phyloP scores from a whole-genome alignment of 2,797 vertebrate species.

The Pelodytes ibericus region DNA sequence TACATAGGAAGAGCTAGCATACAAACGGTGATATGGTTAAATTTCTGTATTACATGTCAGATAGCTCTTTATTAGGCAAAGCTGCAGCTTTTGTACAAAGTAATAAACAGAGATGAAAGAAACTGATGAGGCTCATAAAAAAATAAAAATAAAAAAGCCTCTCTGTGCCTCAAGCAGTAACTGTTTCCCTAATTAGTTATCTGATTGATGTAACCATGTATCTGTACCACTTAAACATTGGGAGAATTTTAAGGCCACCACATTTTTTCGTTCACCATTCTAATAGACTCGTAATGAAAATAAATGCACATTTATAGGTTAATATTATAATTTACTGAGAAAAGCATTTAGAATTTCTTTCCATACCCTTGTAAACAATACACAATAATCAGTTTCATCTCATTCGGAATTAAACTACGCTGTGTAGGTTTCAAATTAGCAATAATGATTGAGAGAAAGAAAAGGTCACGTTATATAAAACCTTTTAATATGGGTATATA shows the following conservation, averaged over 20 bases:
- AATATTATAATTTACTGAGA: constrained; percentile 50
- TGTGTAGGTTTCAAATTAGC: constrained; percentile 39
- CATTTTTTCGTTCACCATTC: constrained; percentile 32
- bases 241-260: constrained; percentile 35
- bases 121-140: constrained; percentile 52
- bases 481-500: constrained; percentile 64
- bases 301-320: constrained; percentile 54
- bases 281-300: constrained; percentile 55
- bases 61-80: constrained; percentile 26
- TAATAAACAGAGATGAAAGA: constrained; percentile 54
- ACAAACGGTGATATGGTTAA: constrained; percentile 37
- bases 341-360: constrained; percentile 41
- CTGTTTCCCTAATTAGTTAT: constrained; percentile 50
- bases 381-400: constrained; percentile 42
- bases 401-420: constrained; percentile 42
- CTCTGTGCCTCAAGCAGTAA: constrained; percentile 45
- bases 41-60: not conserved
- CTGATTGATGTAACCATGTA: constrained; percentile 50
- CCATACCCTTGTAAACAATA: constrained; percentile 34
- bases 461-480: constrained; percentile 70
- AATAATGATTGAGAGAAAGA: constrained; percentile 45
- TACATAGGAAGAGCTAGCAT: constrained; percentile 24
- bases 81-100: constrained; percentile 37
- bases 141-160: constrained; percentile 41
- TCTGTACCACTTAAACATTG: constrained; percentile 51